Percentiles rank a stretch among this genome's conserved stretches.
Conservation (phyloP, 2,113 vertebrate species). For the Nerophis ophidion region DNA sequence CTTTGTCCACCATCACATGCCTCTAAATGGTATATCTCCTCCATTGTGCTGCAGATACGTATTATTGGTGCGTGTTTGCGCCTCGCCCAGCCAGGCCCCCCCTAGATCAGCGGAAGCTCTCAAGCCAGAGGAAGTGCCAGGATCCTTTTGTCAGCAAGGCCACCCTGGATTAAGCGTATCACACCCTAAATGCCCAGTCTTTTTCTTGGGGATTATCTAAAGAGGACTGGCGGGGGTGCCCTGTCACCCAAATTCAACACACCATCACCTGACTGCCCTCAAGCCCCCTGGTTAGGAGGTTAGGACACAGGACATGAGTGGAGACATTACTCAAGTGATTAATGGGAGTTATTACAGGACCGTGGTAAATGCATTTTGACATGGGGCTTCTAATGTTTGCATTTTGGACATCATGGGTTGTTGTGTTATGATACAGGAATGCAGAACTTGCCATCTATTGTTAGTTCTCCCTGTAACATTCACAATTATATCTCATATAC, state of each 20-base stretch:
- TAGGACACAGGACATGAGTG: slow-evolving; percentile 39
- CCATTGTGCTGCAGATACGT: slow-evolving; percentile 28
- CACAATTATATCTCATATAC: no score
- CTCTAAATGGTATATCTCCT: slow-evolving; percentile 27
- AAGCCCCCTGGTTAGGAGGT: slow-evolving; percentile 22
- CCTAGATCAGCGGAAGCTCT: slow-evolving; percentile 60
- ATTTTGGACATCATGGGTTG: slow-evolving; percentile 30
- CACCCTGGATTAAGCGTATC: slow-evolving; percentile 67
- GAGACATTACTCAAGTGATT: slow-evolving; percentile 62
- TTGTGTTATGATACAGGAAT: slow-evolving; percentile 7
- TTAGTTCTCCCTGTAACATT: no score
- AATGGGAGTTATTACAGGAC: slow-evolving; percentile 52
- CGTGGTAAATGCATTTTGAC: slow-evolving; percentile 55
- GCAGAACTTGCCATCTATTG: no score
- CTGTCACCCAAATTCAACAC: slow-evolving; percentile 72
- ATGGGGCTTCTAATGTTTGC: slow-evolving; percentile 39
- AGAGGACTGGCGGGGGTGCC: slow-evolving; percentile 21
- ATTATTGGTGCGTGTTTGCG: slow-evolving; percentile 49
- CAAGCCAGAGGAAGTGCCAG: slow-evolving; percentile 61
- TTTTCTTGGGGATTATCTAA: slow-evolving; percentile 69
- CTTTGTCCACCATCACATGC: slow-evolving; percentile 15
- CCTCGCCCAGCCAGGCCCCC: slow-evolving; percentile 49
- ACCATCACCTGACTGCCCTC: slow-evolving; percentile 36
- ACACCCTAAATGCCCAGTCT: slow-evolving; percentile 61
- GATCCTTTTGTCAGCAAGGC: slow-evolving; percentile 54